phyloP scores from a whole-genome alignment of 2,888 invertebrate genomes.

The Stenurella melanura region DNA sequence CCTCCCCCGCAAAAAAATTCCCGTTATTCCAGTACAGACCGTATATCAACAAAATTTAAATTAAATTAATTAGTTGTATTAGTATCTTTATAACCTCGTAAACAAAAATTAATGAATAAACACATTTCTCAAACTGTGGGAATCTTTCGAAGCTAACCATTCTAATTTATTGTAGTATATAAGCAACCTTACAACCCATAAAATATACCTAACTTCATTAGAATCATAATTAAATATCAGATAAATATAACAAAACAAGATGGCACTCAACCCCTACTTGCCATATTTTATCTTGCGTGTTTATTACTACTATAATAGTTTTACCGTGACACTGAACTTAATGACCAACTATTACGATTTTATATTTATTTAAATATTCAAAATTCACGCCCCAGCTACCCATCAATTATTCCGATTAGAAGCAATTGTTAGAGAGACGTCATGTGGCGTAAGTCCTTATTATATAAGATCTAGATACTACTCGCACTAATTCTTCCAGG shows the following conservation, averaged over 20 bases:
- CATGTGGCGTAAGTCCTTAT: constrained; percentile 49
- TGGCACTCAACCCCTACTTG: not conserved
- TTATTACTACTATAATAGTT: constrained; percentile 13
- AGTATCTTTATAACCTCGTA: too few species aligned
- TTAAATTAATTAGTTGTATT: too few species aligned
- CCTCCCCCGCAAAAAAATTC: too few species aligned
- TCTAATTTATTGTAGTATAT: not conserved
- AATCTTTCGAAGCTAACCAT: not conserved
- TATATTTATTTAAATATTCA: constrained; percentile 52
- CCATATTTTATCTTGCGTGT: constrained; percentile 3
- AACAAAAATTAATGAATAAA: too few species aligned
- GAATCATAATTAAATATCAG: not conserved
- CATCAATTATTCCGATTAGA: constrained; percentile 64
- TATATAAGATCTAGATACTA: constrained; percentile 8
- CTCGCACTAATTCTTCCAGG: not conserved
- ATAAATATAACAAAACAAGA: not conserved
- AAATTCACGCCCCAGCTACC: constrained; percentile 57
- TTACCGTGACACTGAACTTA: constrained; percentile 21
- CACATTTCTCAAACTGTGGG: not conserved
- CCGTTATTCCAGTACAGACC: too few species aligned
- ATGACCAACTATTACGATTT: constrained; percentile 28
- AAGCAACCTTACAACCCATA: not conserved
- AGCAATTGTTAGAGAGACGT: constrained; percentile 59
- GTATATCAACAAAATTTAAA: too few species aligned
- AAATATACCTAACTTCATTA: not conserved